Evolutionary conservation across 2,888 invertebrate genomes (phyloP).

Genomic region (Plagiodera versicolora): DNA sequence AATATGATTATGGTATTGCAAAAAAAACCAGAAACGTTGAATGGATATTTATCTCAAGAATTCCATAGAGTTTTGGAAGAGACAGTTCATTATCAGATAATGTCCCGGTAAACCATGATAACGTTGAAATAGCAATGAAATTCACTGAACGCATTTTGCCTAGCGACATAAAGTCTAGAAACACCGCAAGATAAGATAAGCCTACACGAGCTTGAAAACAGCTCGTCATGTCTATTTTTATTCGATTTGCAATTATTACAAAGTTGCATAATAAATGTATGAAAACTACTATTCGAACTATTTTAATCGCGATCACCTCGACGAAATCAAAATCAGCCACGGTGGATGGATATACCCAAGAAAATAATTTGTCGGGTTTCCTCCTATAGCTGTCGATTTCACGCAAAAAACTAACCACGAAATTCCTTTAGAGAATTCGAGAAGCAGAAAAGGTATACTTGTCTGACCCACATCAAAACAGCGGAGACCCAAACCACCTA

Average conservation of each 20-base stretch:
- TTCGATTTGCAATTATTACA: background rate
- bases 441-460: constrained; percentile 13
- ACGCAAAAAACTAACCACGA: background rate
- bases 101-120: too few species aligned
- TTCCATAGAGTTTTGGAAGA: too few species aligned
- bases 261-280: background rate
- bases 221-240: background rate
- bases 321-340: too few species aligned
- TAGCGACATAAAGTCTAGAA: background rate
- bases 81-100: too few species aligned
- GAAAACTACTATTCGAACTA: too few species aligned
- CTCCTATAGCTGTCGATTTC: background rate
- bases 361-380: background rate
- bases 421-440: background rate
- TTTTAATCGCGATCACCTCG: too few species aligned
- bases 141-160: background rate
- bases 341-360: background rate
- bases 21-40: too few species aligned
- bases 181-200: background rate
- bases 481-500: too few species aligned
- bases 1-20: too few species aligned
- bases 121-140: too few species aligned
- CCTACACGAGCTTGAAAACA: background rate
- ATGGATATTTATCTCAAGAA: too few species aligned
- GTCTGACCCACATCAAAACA: constrained; percentile 28